These are phyloP conservation scores for Meriones unguiculatus DNA, from an alignment of 2,113 vertebrate species.

Conservation along the genomic window DNA sequence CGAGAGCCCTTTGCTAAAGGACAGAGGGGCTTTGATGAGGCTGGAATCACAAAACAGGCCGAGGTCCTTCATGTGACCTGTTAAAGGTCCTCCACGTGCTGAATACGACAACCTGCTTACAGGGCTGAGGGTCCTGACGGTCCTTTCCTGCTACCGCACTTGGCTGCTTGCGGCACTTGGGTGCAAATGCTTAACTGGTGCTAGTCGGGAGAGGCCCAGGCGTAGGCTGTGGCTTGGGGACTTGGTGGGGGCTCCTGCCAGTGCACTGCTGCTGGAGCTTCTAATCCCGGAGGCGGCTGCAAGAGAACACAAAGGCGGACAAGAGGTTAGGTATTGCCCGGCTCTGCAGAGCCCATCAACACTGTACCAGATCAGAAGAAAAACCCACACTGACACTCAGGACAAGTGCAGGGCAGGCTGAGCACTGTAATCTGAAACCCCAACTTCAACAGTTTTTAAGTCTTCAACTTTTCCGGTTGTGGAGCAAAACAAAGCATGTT, in stretches of 20 bases:
- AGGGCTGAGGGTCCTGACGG: neutral
- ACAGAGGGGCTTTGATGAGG: neutral
- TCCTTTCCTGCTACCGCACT: slow-evolving; percentile 50
- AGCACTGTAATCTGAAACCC: neutral
- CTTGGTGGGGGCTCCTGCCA: slow-evolving; percentile 80
- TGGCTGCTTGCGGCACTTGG: slow-evolving; percentile 87
- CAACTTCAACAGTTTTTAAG: neutral
- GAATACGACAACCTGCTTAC: neutral
- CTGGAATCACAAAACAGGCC: neutral
- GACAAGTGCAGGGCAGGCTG: neutral
- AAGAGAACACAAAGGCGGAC: slow-evolving; percentile 46
- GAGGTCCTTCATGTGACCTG: neutral
- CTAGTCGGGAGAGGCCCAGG: slow-evolving; percentile 94
- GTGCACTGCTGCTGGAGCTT: slow-evolving; percentile 75
- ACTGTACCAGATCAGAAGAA: neutral
- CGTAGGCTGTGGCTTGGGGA: slow-evolving; percentile 93
- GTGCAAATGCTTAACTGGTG: slow-evolving; percentile 95
- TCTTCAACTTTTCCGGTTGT: neutral
- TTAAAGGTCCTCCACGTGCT: neutral
- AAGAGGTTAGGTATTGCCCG: neutral
- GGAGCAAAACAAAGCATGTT: neutral
- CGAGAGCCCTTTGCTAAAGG: neutral
- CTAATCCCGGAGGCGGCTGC: slow-evolving; percentile 88
- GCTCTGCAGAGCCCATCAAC: neutral
- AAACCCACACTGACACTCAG: neutral